Evolutionary conservation across 2,888 invertebrate genomes (phyloP), one percentile per base, ranked within the genome.

Genomic region (Agrotis ipsilon): DNA sequence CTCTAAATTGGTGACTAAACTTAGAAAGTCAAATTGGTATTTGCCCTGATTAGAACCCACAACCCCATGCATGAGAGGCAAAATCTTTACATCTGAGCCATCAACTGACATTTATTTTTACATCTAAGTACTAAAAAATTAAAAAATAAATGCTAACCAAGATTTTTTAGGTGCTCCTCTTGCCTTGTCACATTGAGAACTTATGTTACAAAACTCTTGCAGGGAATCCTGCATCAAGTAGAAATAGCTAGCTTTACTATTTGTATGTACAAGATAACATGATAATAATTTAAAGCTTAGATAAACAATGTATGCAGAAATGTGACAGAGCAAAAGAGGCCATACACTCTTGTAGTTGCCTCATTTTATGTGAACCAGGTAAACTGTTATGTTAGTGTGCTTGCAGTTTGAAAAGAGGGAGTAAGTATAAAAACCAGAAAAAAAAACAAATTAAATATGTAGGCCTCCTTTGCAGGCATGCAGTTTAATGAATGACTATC

Each of bases 71-170:
- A 39, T 39, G 39, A 1, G 39, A 39, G 39, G 39, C 9, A 39
- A 39, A 39, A 39, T 39, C 39, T 39, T 39, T 11, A 11, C 11
- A 39, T 39, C 39, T 39, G 27, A 6, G 27, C 27, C 27, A 27
- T 27, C 27, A 27, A 39, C 39, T 39, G 1, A 39, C 39, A 11
- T 39, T 39, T 0, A 39, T 2, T 39, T 39, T 39, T 39, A 11
- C 11, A 14, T 67, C 71, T 72, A 80, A 27, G 61, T 59, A 70
- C 0, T n/a, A 78, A 49, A 75, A 78, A 76, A 72, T 54, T 57
- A 81, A 76, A 84, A 83, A 75, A 86, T 81, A 83, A 79, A 78
- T 88, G 94, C 95, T 91, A 95, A 95, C 94, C 94, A 92, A 43
- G 58, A 5, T 92, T 92, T 90, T 83, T 92, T 71, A 9, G 0